Percentiles rank a stretch among this genome's conserved stretches.
Evolutionary conservation across 2,888 invertebrate species (phyloP).

Genomic region (Andrena trimmerana): DNA sequence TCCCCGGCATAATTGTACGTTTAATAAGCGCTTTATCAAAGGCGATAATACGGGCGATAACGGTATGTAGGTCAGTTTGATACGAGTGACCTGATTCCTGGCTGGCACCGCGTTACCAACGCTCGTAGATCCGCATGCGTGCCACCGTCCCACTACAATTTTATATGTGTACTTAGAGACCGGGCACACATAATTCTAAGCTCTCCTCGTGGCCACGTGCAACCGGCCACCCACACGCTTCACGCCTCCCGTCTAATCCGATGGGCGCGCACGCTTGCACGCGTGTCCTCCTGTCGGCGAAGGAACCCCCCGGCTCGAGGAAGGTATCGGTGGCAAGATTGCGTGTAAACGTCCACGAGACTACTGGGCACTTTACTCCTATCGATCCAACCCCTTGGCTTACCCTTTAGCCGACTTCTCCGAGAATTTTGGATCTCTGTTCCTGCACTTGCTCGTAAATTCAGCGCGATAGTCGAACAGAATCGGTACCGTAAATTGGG

Average conservation of each 20-base stretch:
- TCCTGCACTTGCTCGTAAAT: too few relatives aligned
- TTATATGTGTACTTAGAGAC: slow-evolving; percentile 41
- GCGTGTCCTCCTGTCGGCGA: slow-evolving; percentile 7
- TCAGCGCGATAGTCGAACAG: too few relatives aligned
- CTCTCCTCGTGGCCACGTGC: slow-evolving; percentile 54
- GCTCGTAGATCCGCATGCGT: slow-evolving; percentile 74
- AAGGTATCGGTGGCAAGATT: slow-evolving; percentile 28
- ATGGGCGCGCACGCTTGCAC: slow-evolving; percentile 5
- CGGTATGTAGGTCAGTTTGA: slow-evolving; percentile 84
- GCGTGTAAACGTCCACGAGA: slow-evolving; percentile 43
- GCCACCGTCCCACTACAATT: slow-evolving; percentile 59
- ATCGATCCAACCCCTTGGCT: background rate
- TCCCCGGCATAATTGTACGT: slow-evolving; percentile 80
- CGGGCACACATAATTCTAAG: slow-evolving; percentile 52
- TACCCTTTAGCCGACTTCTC: too few relatives aligned
- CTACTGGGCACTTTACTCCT: slow-evolving; percentile 2
- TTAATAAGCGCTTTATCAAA: slow-evolving; percentile 82
- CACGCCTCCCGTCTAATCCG: slow-evolving; percentile 11
- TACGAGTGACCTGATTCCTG: slow-evolving; percentile 83
- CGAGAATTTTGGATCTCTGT: too few relatives aligned
- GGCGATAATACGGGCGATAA: slow-evolving; percentile 82
- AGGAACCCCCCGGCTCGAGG: background rate
- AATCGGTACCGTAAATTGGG: too few relatives aligned
- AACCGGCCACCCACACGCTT: slow-evolving; percentile 41
- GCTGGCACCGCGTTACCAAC: slow-evolving; percentile 69